A percentile compares a stretch with the other conserved stretches of the same genome.
Evolutionary conservation across 64 coral and sea anemone species (phyloP).

Genomic region (Dendrophyllia cribrosa): DNA sequence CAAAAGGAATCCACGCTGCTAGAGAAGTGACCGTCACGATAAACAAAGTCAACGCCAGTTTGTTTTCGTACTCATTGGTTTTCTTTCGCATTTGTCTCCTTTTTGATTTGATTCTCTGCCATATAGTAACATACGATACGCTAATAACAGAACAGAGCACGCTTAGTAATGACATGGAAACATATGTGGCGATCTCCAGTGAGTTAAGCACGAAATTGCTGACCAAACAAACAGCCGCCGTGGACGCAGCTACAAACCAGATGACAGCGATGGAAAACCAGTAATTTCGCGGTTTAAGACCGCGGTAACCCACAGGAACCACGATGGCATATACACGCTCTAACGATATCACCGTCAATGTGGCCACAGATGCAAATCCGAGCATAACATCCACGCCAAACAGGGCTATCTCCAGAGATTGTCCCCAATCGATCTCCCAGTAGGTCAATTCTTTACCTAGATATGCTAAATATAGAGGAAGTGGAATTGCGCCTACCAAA

Average conservation of each 20-base stretch:
- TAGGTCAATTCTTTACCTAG: not conserved
- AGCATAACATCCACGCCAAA: slow-evolving; percentile 28
- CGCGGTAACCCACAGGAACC: slow-evolving; percentile 41
- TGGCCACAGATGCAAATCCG: slow-evolving; percentile 51
- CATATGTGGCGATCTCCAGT: slow-evolving; percentile 12
- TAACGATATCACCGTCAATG: slow-evolving; percentile 61
- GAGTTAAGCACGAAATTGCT: slow-evolving; percentile 35
- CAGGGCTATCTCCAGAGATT: not conserved
- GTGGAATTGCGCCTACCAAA: slow-evolving; percentile 25
- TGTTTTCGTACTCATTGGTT: slow-evolving; percentile 56
- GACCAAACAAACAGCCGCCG: not conserved
- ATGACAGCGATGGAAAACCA: slow-evolving; percentile 32
- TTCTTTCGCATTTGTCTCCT: slow-evolving; percentile 36
- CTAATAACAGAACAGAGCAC: slow-evolving; percentile 40
- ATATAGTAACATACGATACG: slow-evolving; percentile 44
- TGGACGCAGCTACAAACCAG: slow-evolving; percentile 28
- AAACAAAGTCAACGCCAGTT: slow-evolving; percentile 54
- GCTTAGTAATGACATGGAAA: slow-evolving; percentile 31
- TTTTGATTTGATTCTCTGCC: slow-evolving; percentile 32
- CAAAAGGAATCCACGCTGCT: slow-evolving; percentile 51
- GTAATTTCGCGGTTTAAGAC: not conserved
- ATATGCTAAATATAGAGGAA: slow-evolving; percentile 42
- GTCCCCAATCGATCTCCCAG: not conserved
- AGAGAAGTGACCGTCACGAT: slow-evolving; percentile 67
- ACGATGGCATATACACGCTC: slow-evolving; percentile 59